Conservation (phyloP, 2,888 invertebrate species). For the Metopia argyrocephala region DNA sequence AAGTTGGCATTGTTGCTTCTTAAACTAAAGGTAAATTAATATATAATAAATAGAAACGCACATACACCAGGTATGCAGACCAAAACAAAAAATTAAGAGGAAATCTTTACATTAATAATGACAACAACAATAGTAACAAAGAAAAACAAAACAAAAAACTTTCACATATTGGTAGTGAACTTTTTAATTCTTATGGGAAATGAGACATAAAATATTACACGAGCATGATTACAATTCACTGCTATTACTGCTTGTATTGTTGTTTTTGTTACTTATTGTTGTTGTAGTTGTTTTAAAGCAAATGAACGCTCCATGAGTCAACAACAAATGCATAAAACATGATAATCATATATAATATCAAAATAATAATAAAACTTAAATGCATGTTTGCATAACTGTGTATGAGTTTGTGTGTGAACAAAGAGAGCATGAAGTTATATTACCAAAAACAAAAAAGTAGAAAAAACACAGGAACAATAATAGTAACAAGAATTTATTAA, state of each 20-base stretch:
- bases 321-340: slow-evolving; percentile 65
- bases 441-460: too few species aligned
- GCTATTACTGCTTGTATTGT: not conserved
- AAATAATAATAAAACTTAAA: slow-evolving; percentile 26
- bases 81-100: slow-evolving; percentile 10
- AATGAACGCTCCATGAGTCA: slow-evolving; percentile 51
- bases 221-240: not conserved
- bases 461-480: too few species aligned
- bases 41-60: too few species aligned
- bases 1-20: too few species aligned
- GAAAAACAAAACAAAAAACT: slow-evolving; percentile 9
- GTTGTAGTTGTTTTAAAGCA: slow-evolving; percentile 1
- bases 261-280: not conserved
- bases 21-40: too few species aligned
- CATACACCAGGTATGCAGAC: too few species aligned
- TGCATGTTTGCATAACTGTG: too few species aligned
- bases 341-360: slow-evolving; percentile 63
- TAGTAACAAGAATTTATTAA: too few species aligned
- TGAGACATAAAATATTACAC: slow-evolving; percentile 41
- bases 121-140: not conserved
- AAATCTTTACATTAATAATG: not conserved
- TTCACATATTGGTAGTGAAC: slow-evolving; percentile 34
- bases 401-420: too few species aligned
- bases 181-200: slow-evolving; percentile 58
- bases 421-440: too few species aligned